A percentile compares a stretch with the other conserved stretches of the same genome.
phyloP scores from a whole-genome alignment of 2,888 invertebrate genomes.

The Pollenia labialis region DNA sequence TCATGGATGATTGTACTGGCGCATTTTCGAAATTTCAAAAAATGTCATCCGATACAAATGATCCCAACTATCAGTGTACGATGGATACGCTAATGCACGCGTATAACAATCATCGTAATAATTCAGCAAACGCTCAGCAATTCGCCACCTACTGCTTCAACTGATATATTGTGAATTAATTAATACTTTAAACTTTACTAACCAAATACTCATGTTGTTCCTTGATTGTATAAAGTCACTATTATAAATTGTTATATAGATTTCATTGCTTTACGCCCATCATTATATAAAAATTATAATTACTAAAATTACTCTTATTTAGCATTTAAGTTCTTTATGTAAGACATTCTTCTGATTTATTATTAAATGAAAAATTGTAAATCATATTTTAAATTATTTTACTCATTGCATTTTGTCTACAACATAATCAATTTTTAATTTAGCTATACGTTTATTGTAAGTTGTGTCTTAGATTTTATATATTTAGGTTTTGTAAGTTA shows the following conservation, averaged over 20 bases:
- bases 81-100: conserved; percentile 82
- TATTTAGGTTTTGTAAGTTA: conserved; percentile 8
- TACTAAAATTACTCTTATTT: conserved; percentile 10
- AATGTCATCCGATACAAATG: conserved; percentile 71
- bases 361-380: background rate
- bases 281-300: conserved; percentile 16
- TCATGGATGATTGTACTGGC: conserved; percentile 68
- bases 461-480: conserved; percentile 62
- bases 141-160: conserved; percentile 79
- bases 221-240: conserved; percentile 79
- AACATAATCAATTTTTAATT: conserved; percentile 49
- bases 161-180: conserved; percentile 51
- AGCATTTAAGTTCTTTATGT: conserved; percentile 7
- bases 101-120: conserved; percentile 80
- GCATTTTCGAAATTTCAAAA: conserved; percentile 77
- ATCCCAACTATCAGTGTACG: conserved; percentile 78
- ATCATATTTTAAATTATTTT: conserved; percentile 64
- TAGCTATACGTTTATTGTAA: conserved; percentile 50
- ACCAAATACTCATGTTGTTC: conserved; percentile 73
- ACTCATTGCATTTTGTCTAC: conserved; percentile 52
- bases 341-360: background rate
- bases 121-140: conserved; percentile 76
- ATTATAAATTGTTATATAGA: conserved; percentile 75
- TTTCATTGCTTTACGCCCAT: conserved; percentile 5
- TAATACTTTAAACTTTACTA: background rate